Base-by-base conservation (phyloP, 2,888 invertebrate species). In the Cyrtodaria siliqua region DNA sequence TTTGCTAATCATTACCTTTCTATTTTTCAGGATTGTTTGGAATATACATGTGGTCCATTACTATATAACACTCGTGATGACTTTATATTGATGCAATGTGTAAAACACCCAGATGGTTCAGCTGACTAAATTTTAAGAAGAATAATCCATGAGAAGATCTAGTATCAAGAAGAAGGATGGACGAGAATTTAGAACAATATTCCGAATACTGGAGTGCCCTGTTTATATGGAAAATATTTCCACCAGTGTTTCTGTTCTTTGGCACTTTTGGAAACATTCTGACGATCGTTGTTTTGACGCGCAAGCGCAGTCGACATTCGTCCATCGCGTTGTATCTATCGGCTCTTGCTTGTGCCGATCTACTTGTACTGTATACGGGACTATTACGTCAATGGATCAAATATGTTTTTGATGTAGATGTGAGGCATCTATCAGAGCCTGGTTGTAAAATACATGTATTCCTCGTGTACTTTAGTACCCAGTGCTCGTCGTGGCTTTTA, bases 401-500 rank as follows among this genome's bases (percentile, higher is more conserved):
- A 49, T 49, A 69, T 27, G 59, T 64, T 14, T 75, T 75, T 56
- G 26, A 26, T 0, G 9, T 63, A 1, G 75, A 75, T 18, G 64
- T 75, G 9, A 50, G 75, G 18, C 69, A 75, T 27, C 20, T 63
- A 1, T 47, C 64, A 6, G 69, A 40, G 18, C 40, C 42, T 9
- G 75, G 75, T 0, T 75, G 75, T 49, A 62, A 38, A 33, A 18
- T 69, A 0, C 75, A 75, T 23, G 63, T 63, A 64, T 75, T 57
- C 57, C n/a, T 75, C 23, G 69, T 75, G 0, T 75, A 75, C 52
- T 23, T 69, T n/a, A 47, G 44, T 14, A 75, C 75, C 20, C 75
- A 75, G 38, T 69, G 33, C 55, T 75, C 75, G 8, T 75, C 75
- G 0, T 75, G 75, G 75, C 69, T 69, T 59, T 24, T 75, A 14